Evolutionary conservation across 2,888 invertebrate genomes (phyloP).

Genomic region (Aelia acuminata): DNA sequence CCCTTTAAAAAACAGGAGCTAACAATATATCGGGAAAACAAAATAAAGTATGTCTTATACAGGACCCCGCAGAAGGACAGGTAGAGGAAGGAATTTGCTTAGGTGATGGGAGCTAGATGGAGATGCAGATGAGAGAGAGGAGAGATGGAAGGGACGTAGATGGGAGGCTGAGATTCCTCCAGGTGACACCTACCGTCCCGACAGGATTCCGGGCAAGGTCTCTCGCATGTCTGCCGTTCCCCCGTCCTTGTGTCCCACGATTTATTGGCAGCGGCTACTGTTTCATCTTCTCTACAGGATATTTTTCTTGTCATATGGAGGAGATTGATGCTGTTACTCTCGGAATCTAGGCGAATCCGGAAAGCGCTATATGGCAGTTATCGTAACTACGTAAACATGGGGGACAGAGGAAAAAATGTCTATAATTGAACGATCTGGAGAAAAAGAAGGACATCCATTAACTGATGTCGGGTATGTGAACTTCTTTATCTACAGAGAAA

Average conservation of each 20-base stretch:
- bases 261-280: conserved; percentile 31
- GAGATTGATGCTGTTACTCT: neutral
- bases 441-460: neutral
- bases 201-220: conserved; percentile 40
- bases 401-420: neutral
- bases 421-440: neutral
- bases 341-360: neutral
- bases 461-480: neutral
- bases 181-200: neutral
- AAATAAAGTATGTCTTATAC: neutral
- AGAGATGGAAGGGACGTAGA: neutral
- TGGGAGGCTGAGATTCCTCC: neutral
- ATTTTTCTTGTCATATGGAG: neutral
- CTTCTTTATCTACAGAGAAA: too few relatives aligned
- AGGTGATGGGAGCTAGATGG: neutral
- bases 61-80: neutral
- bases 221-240: conserved; percentile 14
- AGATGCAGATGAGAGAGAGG: neutral
- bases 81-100: neutral
- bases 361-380: neutral
- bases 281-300: neutral
- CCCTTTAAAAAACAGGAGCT: too few relatives aligned
- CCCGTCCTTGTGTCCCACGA: neutral
- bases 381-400: neutral
- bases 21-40: neutral